These are phyloP conservation scores for Platanista minor DNA, from an alignment of 2,113 vertebrate species.

Conservation along the genomic window DNA sequence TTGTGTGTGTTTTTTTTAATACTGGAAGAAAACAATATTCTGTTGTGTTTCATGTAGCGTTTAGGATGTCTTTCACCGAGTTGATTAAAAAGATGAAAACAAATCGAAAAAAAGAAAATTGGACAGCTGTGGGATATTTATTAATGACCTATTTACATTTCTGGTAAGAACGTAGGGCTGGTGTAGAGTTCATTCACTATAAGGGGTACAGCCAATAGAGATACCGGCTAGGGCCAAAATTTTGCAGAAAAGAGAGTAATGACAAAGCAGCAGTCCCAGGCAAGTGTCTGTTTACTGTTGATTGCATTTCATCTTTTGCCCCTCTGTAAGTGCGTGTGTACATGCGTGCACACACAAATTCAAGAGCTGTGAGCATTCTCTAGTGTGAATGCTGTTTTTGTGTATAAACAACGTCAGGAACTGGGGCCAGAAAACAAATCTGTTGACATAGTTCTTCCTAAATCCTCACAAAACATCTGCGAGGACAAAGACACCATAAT, in stretches of 20 bases:
- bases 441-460: not conserved
- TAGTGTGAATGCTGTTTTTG: not conserved
- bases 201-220: not conserved
- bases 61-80: too few species aligned
- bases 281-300: not conserved
- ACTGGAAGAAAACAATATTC: too few species aligned
- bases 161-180: not conserved
- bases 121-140: not conserved
- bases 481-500: not conserved
- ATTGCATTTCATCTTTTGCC: not conserved
- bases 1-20: too few species aligned
- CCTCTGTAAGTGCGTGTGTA: not conserved
- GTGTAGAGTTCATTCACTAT: not conserved
- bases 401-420: not conserved
- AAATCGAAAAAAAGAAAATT: too few species aligned
- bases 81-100: too few species aligned
- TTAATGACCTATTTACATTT: not conserved
- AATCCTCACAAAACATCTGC: not conserved
- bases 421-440: not conserved
- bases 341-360: not conserved
- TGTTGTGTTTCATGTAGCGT: too few species aligned
- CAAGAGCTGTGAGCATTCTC: not conserved
- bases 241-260: not conserved
- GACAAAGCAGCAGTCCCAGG: not conserved
- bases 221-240: not conserved